Evolutionary conservation across 2,113 vertebrate species (phyloP), one percentile per base, ranked within the genome.

Genomic region (Sander lucioperca): DNA sequence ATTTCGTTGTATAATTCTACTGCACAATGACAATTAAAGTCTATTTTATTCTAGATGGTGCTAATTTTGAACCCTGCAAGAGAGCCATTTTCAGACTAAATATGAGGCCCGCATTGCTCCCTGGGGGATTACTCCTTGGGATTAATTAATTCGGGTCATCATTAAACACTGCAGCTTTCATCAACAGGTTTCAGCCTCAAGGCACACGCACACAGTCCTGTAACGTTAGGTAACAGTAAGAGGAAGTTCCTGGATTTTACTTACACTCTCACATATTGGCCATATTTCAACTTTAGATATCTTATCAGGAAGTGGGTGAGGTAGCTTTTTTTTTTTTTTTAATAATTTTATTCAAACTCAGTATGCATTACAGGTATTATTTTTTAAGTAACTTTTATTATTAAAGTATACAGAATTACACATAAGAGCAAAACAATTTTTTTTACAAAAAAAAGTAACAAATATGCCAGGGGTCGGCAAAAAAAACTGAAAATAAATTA

Each of bases 241-340:
- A 91, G 82, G 84, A 91, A 91, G 76, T 72, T 25, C 16, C 11
- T 33, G 0, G 47, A 23, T 69, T 50, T 15, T 10, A 77, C 25
- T 79, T 61, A n/a, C n/a, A n/a, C n/a, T n/a, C n/a, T 79, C 73
- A 21, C 72, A 62, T 12, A 5, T 39, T 67, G 39, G n/a, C 47
- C 43, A 48, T 56, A 25, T 76, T 57, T 47, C 39, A 53, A 59
- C 81, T 64, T 76, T 45, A 76, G 14, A 75, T 63, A 25, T 25
- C 59, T 68, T 4, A 79, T 47, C 82, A 86, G 89, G 86, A 92
- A 91, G 82, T 91, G 63, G 68, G 16, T 43, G 61, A 59, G 16
- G 27, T 10, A 23, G n/a, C 56, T n/a, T 39, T 9, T 39, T 2
- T 2, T 39, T 39, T 1, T 39, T 39, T 36, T 39, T n/a, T 2